Base-by-base conservation (phyloP, 2,113 vertebrate species). In the Osmerus mordax region DNA sequence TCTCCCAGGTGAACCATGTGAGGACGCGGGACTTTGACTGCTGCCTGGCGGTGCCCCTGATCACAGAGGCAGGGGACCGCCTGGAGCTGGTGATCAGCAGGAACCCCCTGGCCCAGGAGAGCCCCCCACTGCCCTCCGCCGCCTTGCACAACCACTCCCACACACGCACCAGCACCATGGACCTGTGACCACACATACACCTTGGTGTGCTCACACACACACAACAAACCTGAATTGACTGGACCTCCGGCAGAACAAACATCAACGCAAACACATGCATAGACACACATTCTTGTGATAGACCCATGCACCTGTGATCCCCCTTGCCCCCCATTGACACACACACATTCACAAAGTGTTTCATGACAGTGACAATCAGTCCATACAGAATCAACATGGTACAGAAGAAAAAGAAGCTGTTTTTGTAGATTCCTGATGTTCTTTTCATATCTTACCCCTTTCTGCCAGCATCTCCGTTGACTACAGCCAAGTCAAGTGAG, bases 21-120 rank as follows among this genome's bases (percentile, higher is more conserved):
- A 92, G 95, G 78, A 98, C 96, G 0, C 87, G 95, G 77, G 96
- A 98, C 91, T 96, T 98, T 16, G 96, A 99, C 93, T 98, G 97
- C 89, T 95, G 96, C 84, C 87, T 98, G 89, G 94, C 94, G 0
- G 96, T 99, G 60, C 97, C 97, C 0, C 93, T 99, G 72, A 94
- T 99, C 89, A 95, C 95, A 0, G 96, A 97, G 84, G 95, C 96
- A 0, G 97, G 97, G 32, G 92, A 98, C 75, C 87, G 94, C 70
- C 90, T 99, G 83, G 95, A 98, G 76, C 86, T 98, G 84, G 95
- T 99, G 67, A 91, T 99, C 76, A 97, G 96, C 86, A 89, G 97
- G 36, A 98, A 94, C 74, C 94, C 94, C 0, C 78, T 95, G 87
- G 91, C 90, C 0, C 87, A 82, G 79, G 51, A 74, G 13, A 25